Percentiles rank a stretch among this genome's conserved stretches.
phyloP scores from a whole-genome alignment of 2,888 invertebrate genomes.

The Aethes cnicana region DNA sequence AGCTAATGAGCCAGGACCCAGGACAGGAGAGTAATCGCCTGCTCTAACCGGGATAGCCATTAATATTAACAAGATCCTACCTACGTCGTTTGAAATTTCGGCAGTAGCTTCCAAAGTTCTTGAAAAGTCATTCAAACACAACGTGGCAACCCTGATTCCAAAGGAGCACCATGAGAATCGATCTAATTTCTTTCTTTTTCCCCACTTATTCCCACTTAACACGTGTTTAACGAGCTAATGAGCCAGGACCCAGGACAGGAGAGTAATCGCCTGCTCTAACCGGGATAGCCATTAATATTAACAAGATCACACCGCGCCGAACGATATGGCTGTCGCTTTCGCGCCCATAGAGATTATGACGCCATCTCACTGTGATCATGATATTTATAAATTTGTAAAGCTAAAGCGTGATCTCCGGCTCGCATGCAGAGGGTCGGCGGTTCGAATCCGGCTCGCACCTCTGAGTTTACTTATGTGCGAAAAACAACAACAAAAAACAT shows the following conservation, averaged over 20 bases:
- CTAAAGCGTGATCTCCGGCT: too few relatives aligned
- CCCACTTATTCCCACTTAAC: slow-evolving; percentile 47
- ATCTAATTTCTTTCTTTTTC: slow-evolving; percentile 36
- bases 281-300: slow-evolving; percentile 19
- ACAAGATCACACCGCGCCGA: slow-evolving; percentile 7
- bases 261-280: slow-evolving; percentile 50
- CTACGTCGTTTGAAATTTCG: too few relatives aligned
- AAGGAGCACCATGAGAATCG: slow-evolving; percentile 22
- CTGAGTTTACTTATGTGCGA: too few relatives aligned
- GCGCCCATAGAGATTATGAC: not conserved
- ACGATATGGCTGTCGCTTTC: not conserved
- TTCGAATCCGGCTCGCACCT: too few relatives aligned
- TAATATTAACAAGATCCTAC: slow-evolving; percentile 20
- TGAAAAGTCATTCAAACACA: too few relatives aligned
- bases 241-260: slow-evolving; percentile 57
- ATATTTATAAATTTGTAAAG: too few relatives aligned
- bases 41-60: slow-evolving; percentile 24
- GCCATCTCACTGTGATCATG: too few relatives aligned
- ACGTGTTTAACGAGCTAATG: slow-evolving; percentile 65
- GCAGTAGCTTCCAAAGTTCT: too few relatives aligned
- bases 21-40: slow-evolving; percentile 59
- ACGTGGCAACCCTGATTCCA: slow-evolving; percentile 6
- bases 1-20: slow-evolving; percentile 59
- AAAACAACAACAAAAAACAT: too few relatives aligned
- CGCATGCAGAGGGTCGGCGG: too few relatives aligned